Evolutionary conservation across 2,888 invertebrate species (phyloP), one percentile per base, ranked within the genome.

Genomic region (Melanostoma mellinum): DNA sequence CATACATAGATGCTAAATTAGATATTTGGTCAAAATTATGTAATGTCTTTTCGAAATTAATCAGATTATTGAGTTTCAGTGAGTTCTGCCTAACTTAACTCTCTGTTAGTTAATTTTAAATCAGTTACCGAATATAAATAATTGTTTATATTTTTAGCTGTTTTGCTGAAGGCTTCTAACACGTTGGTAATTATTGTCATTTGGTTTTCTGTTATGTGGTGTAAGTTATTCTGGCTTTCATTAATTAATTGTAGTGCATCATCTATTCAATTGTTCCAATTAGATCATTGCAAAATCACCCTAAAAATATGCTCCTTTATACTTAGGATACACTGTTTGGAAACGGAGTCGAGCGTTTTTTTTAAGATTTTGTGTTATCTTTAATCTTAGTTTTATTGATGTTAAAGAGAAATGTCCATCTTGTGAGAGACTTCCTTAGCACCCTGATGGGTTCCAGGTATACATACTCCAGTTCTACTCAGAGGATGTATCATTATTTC

Each of bases 381-480:
- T 63, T 63, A 38, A 36, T 42, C 32, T 32, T 30, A n/a, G 58
- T 33, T 32, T 44, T 30, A 10, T 44, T 60, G 3, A 44, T 9
- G 60, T 44, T 30, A 3, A 60, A 60, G 5, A 44, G 5, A 44
- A 60, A 60, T 33, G n/a, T 10, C 33, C 33, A 33, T 33, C 33
- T 60, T 1, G 44, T 44, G 33, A 60, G 44, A 30, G 32, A 60
- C n/a, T 60, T 46, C 33, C 33, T 46, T 6, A 35, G 60, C 10
- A 61, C 60, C 33, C 44, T 33, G 46, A 46, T 20, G 9, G 60
- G 44, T 46, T 61, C 44, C 10, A 61, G 35, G n/a, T 61, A 61
- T 61, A 61, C 60, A 61, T 61, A 61, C 60, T 33, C 35, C 60
- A 33, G 60, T 46, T 60, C 32, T 60, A 32, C 32, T 60, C 38